phyloP scores from a whole-genome alignment of 2,888 invertebrate genomes.

The Dorcus parallelipipedus region DNA sequence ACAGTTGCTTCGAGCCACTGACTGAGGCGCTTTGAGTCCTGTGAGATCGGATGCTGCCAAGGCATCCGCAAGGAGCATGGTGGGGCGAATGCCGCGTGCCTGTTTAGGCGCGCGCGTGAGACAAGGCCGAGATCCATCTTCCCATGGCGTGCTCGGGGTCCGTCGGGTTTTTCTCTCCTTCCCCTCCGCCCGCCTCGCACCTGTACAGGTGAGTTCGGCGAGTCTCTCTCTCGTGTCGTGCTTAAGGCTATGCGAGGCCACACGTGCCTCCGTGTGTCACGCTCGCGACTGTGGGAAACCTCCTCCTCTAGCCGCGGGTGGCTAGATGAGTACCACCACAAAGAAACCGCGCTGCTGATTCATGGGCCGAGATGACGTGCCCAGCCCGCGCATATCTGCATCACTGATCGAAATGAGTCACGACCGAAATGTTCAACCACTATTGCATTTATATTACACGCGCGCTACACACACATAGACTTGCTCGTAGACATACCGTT shows the following conservation, averaged over 20 bases:
- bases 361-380: conserved; percentile 25
- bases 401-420: conserved; percentile 24
- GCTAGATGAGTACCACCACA: conserved; percentile 26
- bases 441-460: conserved; percentile 12
- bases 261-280: conserved; percentile 49
- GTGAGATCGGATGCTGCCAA: conserved; percentile 13
- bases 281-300: conserved; percentile 48
- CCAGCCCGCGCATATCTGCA: conserved; percentile 18
- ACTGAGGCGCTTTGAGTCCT: conserved; percentile 3
- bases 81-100: conserved; percentile 20
- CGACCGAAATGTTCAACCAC: conserved; percentile 21
- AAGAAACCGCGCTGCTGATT: conserved; percentile 25
- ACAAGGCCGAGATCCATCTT: conserved; percentile 29
- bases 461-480: conserved; percentile 4
- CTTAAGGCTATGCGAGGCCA: conserved; percentile 47
- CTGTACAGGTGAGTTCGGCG: conserved; percentile 21
- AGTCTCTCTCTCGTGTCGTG: conserved; percentile 31
- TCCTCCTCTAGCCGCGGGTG: conserved; percentile 44
- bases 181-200: neutral
- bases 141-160: conserved; percentile 28
- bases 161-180: conserved; percentile 23
- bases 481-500: too few relatives aligned
- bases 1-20: neutral
- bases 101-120: conserved; percentile 24
- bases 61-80: conserved; percentile 21